These are phyloP conservation scores for Microcaecilia unicolor DNA, from an alignment of 2,797 vertebrate species.

Conservation along the genomic window DNA sequence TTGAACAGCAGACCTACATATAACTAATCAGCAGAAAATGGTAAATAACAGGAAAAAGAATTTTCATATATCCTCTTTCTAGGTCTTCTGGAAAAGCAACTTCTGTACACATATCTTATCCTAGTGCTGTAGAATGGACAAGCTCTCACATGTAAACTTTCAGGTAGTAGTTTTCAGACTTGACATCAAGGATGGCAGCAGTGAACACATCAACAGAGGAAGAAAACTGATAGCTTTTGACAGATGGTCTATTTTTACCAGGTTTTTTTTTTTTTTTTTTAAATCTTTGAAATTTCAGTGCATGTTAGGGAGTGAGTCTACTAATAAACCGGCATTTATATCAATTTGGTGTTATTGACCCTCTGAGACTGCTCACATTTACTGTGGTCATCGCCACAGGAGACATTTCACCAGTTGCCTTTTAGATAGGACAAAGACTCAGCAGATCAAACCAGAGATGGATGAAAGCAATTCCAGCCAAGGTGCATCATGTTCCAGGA, in stretches of 20 bases:
- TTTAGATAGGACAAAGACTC: accelerated
- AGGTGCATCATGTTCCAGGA: accelerated
- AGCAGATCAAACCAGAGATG: background rate
- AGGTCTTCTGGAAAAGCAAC: constrained; percentile 10
- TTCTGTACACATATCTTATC: background rate
- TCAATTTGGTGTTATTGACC: background rate
- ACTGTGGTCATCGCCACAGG: no score
- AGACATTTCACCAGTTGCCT: background rate
- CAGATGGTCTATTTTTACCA: background rate
- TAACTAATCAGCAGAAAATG: background rate
- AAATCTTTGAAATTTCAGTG: background rate
- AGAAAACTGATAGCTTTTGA: background rate
- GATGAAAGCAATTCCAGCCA: background rate
- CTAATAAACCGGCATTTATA: constrained; percentile 1
- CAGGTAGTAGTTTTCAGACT: background rate
- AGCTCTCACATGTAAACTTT: background rate
- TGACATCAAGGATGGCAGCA: background rate
- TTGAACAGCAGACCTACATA: background rate
- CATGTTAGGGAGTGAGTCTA: background rate
- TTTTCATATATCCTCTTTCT: background rate
- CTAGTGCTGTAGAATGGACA: background rate
- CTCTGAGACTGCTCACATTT: no score
- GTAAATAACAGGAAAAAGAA: constrained; percentile 9
- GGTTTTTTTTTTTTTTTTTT: accelerated
- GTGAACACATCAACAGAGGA: background rate